These are phyloP conservation scores for Anseranas semipalmata DNA, from an alignment of 2,113 vertebrate species.

Conservation along the genomic window DNA sequence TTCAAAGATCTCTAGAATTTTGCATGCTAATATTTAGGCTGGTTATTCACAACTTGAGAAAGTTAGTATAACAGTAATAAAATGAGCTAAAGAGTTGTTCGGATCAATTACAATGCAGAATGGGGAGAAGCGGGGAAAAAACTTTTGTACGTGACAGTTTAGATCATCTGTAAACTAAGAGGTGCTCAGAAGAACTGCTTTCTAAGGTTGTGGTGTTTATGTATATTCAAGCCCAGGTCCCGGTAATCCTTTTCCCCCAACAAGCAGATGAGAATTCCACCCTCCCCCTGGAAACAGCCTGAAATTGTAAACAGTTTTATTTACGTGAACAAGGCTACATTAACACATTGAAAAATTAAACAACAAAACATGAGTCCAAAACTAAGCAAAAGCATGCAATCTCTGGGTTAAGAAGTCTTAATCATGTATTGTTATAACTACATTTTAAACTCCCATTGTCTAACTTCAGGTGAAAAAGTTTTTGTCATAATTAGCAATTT, in stretches of 20 bases:
- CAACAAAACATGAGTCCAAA: constrained; percentile 82
- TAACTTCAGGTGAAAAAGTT: constrained; percentile 42
- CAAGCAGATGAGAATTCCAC: constrained; percentile 62
- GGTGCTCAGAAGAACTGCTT: constrained; percentile 47
- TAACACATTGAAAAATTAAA: constrained; percentile 81
- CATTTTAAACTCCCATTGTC: constrained; percentile 44
- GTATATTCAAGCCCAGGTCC: constrained; percentile 28
- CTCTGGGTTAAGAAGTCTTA: constrained; percentile 66
- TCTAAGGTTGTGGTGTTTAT: constrained; percentile 11
- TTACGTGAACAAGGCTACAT: constrained; percentile 83
- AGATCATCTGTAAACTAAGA: neutral
- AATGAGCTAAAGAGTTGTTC: constrained; percentile 53
- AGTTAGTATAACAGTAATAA: constrained; percentile 75
- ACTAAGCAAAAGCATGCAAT: constrained; percentile 86
- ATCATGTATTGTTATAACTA: constrained; percentile 27
- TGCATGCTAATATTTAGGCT: constrained; percentile 72
- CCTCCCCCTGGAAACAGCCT: constrained; percentile 56
- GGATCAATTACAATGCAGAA: constrained; percentile 55
- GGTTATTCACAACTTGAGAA: constrained; percentile 67
- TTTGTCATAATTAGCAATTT: neutral
- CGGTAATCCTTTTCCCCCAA: constrained; percentile 24
- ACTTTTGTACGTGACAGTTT: neutral
- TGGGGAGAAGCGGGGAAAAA: constrained; percentile 19
- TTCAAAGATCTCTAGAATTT: constrained; percentile 36
- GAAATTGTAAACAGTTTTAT: constrained; percentile 83